These are phyloP conservation scores for Pseudochaenichthys georgianus DNA, from an alignment of 2,797 vertebrate genomes.

Conservation along the genomic window DNA sequence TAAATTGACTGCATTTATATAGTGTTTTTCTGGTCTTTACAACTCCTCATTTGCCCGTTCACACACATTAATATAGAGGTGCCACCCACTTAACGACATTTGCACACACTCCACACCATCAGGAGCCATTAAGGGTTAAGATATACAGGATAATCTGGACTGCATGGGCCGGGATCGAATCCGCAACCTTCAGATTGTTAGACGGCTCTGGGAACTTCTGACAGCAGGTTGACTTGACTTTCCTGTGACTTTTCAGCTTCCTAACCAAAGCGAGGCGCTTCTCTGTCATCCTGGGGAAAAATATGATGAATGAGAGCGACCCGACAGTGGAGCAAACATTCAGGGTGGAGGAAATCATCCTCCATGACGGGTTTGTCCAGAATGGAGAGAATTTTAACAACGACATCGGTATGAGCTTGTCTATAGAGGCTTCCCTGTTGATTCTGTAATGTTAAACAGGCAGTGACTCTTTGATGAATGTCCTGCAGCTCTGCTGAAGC, in stretches of 20 bases:
- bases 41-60: too few species aligned
- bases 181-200: too few species aligned
- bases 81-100: too few species aligned
- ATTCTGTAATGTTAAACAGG: neutral
- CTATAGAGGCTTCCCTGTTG: neutral
- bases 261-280: constrained; percentile 53
- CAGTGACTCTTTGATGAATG: neutral
- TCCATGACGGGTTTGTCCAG: constrained; percentile 86
- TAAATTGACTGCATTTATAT: too few species aligned
- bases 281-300: constrained; percentile 85
- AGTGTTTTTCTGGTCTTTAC: too few species aligned
- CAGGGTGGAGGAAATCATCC: constrained; percentile 85
- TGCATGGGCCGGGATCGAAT: too few species aligned
- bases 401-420: constrained; percentile 87
- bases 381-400: constrained; percentile 83
- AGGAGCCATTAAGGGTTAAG: too few species aligned
- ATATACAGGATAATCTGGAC: too few species aligned
- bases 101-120: too few species aligned
- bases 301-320: constrained; percentile 81
- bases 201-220: too few species aligned
- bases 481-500: constrained; percentile 88
- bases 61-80: too few species aligned
- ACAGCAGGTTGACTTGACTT: neutral
- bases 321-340: constrained; percentile 83
- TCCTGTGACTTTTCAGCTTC: constrained; percentile 66